These are phyloP conservation scores for Alligator sinensis DNA, from an alignment of 2,113 vertebrate genomes.

Conservation along the genomic window DNA sequence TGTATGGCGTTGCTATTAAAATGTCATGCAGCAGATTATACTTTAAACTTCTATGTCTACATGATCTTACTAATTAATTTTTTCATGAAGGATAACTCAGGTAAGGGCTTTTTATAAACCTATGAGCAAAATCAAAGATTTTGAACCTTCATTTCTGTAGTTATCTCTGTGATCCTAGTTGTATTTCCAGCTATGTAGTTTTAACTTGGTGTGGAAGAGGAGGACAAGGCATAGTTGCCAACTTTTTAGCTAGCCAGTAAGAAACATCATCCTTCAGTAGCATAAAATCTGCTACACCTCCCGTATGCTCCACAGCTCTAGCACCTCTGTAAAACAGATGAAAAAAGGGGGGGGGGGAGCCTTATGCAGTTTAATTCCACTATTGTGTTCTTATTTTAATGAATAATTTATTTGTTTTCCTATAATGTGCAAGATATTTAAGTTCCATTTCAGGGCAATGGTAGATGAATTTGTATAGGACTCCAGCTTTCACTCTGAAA, in stretches of 20 bases:
- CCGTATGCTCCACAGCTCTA: not conserved
- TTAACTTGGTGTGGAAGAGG: not conserved
- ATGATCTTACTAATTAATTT: not conserved
- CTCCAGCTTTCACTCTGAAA: no score
- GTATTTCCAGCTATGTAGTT: not conserved
- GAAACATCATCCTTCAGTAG: not conserved
- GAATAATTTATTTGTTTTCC: no score
- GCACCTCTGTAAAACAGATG: not conserved
- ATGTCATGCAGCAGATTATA: not conserved
- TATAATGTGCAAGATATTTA: no score
- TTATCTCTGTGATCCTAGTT: not conserved
- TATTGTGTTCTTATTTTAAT: not conserved
- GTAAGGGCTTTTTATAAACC: not conserved
- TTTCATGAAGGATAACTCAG: not conserved
- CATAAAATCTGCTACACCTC: not conserved
- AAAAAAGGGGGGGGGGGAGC: not conserved
- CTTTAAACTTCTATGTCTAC: not conserved
- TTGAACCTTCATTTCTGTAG: not conserved
- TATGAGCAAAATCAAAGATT: not conserved
- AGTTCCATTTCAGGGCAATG: no score
- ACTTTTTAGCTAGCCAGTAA: not conserved
- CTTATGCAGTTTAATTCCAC: not conserved
- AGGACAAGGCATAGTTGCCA: not conserved
- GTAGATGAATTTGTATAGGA: no score
- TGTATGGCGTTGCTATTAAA: not conserved